phyloP scores from a whole-genome alignment of 92 coral and sea anemone species.

The Porites evermanni region DNA sequence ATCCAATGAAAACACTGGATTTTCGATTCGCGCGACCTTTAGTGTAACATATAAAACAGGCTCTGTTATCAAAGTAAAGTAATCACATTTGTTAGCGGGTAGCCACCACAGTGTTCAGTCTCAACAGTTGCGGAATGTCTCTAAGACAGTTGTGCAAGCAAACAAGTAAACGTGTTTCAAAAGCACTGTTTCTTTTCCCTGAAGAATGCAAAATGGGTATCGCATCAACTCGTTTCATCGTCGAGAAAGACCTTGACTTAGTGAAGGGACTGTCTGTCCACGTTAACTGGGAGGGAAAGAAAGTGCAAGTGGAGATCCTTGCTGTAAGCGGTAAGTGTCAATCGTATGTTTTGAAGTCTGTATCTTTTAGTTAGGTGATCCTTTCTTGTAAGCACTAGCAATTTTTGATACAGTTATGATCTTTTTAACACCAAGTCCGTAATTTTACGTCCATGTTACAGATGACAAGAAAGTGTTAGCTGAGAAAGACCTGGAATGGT shows the following conservation, averaged over 20 bases:
- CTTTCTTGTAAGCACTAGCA: too few species aligned
- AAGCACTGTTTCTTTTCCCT: conserved; percentile 12
- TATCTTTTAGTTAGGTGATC: too few species aligned
- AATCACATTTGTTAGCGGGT: background rate
- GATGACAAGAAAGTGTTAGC: conserved; percentile 14
- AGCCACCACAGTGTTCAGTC: too few species aligned
- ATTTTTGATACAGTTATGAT: background rate
- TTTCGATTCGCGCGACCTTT: background rate
- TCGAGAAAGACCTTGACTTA: conserved; percentile 3
- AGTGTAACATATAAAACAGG: background rate
- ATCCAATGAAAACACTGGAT: conserved; percentile 11
- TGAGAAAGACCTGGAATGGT: conserved; percentile 25
- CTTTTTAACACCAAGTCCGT: background rate
- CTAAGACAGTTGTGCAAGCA: conserved; percentile 6
- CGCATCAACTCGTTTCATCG: background rate
- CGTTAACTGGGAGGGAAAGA: conserved; percentile 10
- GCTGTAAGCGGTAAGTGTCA: conserved; percentile 7
- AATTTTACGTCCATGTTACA: background rate
- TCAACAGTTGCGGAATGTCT: background rate
- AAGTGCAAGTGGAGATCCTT: conserved; percentile 4
- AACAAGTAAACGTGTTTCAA: background rate
- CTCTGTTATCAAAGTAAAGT: background rate
- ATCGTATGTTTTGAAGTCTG: background rate
- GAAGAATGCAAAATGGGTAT: background rate
- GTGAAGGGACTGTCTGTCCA: conserved; percentile 7